These are phyloP conservation scores for Cladopsammia gracilis DNA, from an alignment of 64 coral and sea anemone species.

Conservation along the genomic window DNA sequence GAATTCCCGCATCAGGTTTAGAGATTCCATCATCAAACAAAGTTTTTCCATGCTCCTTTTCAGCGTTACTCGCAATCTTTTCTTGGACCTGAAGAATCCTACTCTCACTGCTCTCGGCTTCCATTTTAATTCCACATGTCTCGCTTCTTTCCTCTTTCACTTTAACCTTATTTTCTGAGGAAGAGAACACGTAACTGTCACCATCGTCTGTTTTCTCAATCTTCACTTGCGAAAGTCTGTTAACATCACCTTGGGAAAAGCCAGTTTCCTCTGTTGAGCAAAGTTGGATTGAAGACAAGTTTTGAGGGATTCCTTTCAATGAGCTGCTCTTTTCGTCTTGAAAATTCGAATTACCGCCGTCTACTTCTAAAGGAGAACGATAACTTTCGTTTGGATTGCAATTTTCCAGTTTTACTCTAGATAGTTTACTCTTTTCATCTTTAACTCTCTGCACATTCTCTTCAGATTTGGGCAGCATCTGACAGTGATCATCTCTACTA, in stretches of 20 bases:
- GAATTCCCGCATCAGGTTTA: not conserved
- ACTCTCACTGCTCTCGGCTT: not conserved
- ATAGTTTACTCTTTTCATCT: constrained; percentile 2
- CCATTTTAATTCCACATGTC: not conserved
- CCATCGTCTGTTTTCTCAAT: not conserved
- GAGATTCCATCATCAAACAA: not conserved
- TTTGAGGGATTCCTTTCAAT: not conserved
- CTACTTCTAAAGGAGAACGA: not conserved
- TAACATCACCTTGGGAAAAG: not conserved
- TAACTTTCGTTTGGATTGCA: not conserved
- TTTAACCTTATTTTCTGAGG: not conserved
- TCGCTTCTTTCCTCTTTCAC: not conserved
- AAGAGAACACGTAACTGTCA: not conserved
- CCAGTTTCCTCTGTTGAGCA: not conserved
- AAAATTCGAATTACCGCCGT: not conserved
- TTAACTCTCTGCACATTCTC: not conserved
- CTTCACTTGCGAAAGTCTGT: not conserved
- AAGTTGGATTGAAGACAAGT: not conserved
- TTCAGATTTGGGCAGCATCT: too few relatives aligned
- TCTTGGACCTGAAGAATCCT: not conserved
- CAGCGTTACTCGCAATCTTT: not conserved
- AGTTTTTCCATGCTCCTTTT: not conserved
- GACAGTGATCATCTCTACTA: too few relatives aligned
- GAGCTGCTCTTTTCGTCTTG: not conserved
- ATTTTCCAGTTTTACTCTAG: constrained; percentile 12